Evolutionary conservation across 2,113 vertebrate genomes (phyloP), one percentile per base, ranked within the genome.

Genomic region (Leptobrachium ailaonicum): DNA sequence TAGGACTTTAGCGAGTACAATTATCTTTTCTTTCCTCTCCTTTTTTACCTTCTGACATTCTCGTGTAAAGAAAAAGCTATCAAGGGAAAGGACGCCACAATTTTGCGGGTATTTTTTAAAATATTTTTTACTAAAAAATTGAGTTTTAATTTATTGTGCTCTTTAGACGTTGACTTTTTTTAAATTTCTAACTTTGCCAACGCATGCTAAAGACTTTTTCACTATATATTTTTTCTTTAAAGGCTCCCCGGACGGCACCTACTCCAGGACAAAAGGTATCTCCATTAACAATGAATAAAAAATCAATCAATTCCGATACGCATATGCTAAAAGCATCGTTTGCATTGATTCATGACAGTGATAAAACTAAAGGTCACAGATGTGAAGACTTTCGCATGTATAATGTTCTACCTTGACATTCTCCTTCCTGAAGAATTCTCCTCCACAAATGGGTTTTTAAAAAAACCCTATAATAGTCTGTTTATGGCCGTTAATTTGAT

Each of bases 251-350:
- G 20, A 32, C 20, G 13, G 71, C 54, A 10, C 56, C 47, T 66
- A 66, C 60, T 72, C 45, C 60, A 44, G 44, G 70, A 66, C 77
- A 32, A 66, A 53, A 79, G 66, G 60, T 80, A 79, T 72, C 60
- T 78, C 70, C 77, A 80, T 80, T 73, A 80, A 73, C 66, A 71
- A 72, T 72, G 77, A 73, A 73, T 80, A 80, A 80, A 73, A 80
- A 80, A 80, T 73, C 77, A 62, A 80, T 80, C 47, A 67, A 64
- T 45, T 73, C 13, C 41, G 44, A 73, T 73, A 66, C 73, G 77
- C 70, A 80, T 80, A 80, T 73, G 70, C 62, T 80, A 80, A 80
- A 80, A 80, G 77, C 77, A 80, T 67, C 40, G 41, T 80, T 80
- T 73, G 77, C 77, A 73, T 67, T 73, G 77, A 80, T 80, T 80